phyloP scores from a whole-genome alignment of 2,113 vertebrate species.

The Hippocampus comes region DNA sequence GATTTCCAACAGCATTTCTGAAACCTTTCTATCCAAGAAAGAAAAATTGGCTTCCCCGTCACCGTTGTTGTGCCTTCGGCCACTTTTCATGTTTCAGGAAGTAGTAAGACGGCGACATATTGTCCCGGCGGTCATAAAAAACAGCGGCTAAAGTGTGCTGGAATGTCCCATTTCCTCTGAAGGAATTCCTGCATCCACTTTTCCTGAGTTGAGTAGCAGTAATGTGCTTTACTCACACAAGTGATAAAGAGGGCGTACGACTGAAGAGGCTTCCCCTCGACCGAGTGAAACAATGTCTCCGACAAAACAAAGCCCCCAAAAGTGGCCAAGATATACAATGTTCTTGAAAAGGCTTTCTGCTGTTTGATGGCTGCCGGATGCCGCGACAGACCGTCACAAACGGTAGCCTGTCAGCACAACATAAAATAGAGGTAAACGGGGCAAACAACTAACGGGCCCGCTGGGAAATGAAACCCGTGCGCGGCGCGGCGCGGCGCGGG shows the following conservation, averaged over 20 bases:
- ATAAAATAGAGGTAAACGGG: conserved; percentile 33
- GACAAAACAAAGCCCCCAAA: conserved; percentile 28
- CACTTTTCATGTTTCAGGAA: conserved; percentile 66
- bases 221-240: conserved; percentile 37
- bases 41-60: conserved; percentile 26
- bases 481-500: conserved; percentile 8
- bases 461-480: conserved; percentile 43
- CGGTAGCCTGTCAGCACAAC: conserved; percentile 36
- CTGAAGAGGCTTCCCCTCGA: conserved; percentile 49
- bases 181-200: conserved; percentile 55
- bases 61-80: conserved; percentile 23
- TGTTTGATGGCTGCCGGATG: conserved; percentile 31
- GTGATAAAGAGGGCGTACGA: conserved; percentile 61
- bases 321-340: conserved; percentile 32
- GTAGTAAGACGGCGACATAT: conserved; percentile 46
- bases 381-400: conserved; percentile 35
- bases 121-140: conserved; percentile 53
- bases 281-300: conserved; percentile 46
- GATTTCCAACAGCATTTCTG: neutral
- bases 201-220: conserved; percentile 53
- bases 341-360: conserved; percentile 21
- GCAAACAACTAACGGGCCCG: conserved; percentile 22
- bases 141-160: conserved; percentile 60
- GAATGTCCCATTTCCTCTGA: conserved; percentile 68
- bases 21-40: conserved; percentile 50